phyloP scores from a whole-genome alignment of 2,888 invertebrate genomes.

The Drosophila recens region DNA sequence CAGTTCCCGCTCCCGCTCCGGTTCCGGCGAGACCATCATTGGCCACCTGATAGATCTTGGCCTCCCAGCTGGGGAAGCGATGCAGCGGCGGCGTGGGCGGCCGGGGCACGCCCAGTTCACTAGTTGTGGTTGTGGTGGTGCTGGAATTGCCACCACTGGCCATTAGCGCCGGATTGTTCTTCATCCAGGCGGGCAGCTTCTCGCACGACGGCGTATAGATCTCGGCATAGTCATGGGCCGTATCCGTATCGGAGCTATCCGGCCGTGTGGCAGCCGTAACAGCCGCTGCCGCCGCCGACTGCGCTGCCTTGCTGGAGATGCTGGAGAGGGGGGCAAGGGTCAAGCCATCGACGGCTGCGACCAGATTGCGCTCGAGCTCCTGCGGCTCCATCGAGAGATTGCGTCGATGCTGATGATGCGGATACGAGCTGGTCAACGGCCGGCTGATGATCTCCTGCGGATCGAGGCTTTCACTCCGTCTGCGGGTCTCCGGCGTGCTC shows the following conservation, averaged over 20 bases:
- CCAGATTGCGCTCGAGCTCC: constrained; percentile 86
- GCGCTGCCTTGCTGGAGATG: constrained; percentile 75
- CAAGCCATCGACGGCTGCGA: constrained; percentile 87
- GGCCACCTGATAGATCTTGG: constrained; percentile 96
- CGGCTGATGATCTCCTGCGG: constrained; percentile 83
- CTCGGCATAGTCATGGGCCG: constrained; percentile 95
- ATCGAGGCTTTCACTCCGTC: constrained; percentile 85
- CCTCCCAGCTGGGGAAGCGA: constrained; percentile 97
- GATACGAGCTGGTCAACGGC: constrained; percentile 83
- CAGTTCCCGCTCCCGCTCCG: constrained; percentile 18
- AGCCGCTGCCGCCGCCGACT: constrained; percentile 11
- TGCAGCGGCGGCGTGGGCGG: constrained; percentile 97
- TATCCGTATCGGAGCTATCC: constrained; percentile 87
- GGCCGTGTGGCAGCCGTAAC: constrained; percentile 67
- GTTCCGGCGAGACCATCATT: constrained; percentile 86
- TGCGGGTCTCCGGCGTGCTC: constrained; percentile 79
- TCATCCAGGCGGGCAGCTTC: constrained; percentile 88
- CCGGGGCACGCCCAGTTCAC: constrained; percentile 85
- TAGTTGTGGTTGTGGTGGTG: constrained; percentile 85
- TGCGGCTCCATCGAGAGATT: constrained; percentile 85
- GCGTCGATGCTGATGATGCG: constrained; percentile 84
- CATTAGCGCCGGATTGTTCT: constrained; percentile 85
- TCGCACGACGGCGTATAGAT: constrained; percentile 97
- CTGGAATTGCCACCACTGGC: constrained; percentile 87
- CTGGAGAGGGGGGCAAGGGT: constrained; percentile 86